These are phyloP conservation scores for Anolis sagrei DNA, from an alignment of 2,113 vertebrate genomes.

Conservation along the genomic window DNA sequence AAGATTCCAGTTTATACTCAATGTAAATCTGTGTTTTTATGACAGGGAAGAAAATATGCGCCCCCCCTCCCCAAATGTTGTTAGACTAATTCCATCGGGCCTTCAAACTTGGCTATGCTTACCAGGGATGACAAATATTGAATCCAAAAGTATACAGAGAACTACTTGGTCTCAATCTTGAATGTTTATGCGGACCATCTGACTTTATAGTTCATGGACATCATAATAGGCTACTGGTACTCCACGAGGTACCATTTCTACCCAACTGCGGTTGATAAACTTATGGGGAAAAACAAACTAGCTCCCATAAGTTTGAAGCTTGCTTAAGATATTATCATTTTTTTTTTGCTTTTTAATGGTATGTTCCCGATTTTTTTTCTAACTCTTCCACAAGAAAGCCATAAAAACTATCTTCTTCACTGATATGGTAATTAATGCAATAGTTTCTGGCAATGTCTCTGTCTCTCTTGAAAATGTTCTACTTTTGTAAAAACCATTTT, in stretches of 20 bases:
- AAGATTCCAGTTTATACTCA: neutral
- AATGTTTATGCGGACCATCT: no score
- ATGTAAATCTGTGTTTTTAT: neutral
- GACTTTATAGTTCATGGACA: neutral
- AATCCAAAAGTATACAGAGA: no score
- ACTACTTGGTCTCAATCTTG: no score
- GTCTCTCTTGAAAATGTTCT: neutral
- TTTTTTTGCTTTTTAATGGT: no score
- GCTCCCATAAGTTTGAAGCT: neutral
- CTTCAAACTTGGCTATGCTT: neutral
- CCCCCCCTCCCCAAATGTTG: neutral
- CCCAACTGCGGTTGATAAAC: neutral
- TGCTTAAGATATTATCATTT: no score
- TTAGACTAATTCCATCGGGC: neutral
- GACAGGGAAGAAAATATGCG: no score
- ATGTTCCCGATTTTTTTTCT: neutral
- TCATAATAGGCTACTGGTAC: neutral
- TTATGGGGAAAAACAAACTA: neutral
- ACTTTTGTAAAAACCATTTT: neutral
- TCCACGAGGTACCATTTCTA: neutral
- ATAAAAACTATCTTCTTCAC: neutral
- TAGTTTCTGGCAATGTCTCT: no score
- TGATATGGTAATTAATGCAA: neutral
- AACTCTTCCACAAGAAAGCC: neutral
- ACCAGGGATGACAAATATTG: neutral